These are phyloP conservation scores for Nycticorax nycticorax DNA, from an alignment of 2,113 vertebrate species.

Conservation along the genomic window DNA sequence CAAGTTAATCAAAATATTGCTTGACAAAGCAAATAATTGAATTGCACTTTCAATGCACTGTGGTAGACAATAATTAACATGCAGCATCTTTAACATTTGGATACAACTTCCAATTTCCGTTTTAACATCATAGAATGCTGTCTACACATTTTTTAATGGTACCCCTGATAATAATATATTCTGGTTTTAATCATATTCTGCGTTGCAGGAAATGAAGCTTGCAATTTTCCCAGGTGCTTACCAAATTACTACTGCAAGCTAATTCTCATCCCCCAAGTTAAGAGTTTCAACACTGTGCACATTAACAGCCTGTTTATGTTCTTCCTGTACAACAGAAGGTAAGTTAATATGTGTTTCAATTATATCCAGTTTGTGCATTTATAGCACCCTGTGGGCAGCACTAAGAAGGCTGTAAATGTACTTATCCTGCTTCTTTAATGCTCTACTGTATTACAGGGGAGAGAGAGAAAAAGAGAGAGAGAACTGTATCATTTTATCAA, in stretches of 20 bases:
- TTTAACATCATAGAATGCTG: constrained; percentile 89
- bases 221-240: constrained; percentile 92
- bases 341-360: constrained; percentile 91
- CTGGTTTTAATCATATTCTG: constrained; percentile 97
- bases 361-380: constrained; percentile 91
- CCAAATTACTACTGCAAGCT: constrained; percentile 93
- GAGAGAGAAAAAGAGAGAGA: not conserved
- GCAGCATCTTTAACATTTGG: constrained; percentile 84
- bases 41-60: constrained; percentile 82
- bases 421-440: constrained; percentile 75
- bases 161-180: constrained; percentile 96
- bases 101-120: constrained; percentile 93
- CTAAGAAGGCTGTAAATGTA: constrained; percentile 75
- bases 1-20: constrained; percentile 82
- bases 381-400: constrained; percentile 81
- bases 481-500: constrained; percentile 48
- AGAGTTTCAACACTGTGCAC: constrained; percentile 85
- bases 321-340: constrained; percentile 90
- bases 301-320: constrained; percentile 86
- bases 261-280: constrained; percentile 89
- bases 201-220: constrained; percentile 85
- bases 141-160: constrained; percentile 98
- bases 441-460: constrained; percentile 55
- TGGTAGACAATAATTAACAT: constrained; percentile 91
- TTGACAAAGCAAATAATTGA: constrained; percentile 86